phyloP scores from a whole-genome alignment of 2,113 vertebrate species.

The Carollia perspicillata region DNA sequence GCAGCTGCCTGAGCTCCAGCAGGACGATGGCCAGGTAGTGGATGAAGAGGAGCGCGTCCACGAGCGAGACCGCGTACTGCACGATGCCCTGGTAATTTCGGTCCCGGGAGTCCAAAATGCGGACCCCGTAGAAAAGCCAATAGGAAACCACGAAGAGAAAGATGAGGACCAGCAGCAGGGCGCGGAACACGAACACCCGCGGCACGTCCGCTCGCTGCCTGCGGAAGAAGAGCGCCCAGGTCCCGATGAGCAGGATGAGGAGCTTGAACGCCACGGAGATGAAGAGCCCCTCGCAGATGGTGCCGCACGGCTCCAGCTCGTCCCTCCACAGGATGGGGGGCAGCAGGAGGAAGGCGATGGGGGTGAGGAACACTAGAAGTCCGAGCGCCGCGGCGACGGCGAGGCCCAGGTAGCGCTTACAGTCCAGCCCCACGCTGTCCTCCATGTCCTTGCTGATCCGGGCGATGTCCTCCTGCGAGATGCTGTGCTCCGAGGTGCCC shows the following conservation, averaged over 20 bases:
- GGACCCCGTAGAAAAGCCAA: conserved; percentile 97
- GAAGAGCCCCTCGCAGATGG: conserved; percentile 95
- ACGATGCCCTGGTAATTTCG: conserved; percentile 95
- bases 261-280: conserved; percentile 97
- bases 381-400: conserved; percentile 86
- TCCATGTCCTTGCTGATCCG: conserved; percentile 93
- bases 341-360: conserved; percentile 92
- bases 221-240: conserved; percentile 95
- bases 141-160: conserved; percentile 95
- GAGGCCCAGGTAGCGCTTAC: conserved; percentile 89
- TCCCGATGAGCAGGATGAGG: conserved; percentile 92
- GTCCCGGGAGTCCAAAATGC: conserved; percentile 93
- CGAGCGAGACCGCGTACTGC: conserved; percentile 94
- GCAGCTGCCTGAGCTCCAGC: conserved; percentile 93
- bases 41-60: conserved; percentile 95
- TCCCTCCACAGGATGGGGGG: conserved; percentile 92
- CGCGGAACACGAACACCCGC: conserved; percentile 91
- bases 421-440: conserved; percentile 88
- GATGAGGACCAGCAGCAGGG: conserved; percentile 90
- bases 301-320: conserved; percentile 90
- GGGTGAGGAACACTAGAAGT: conserved; percentile 91
- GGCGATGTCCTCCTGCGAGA: conserved; percentile 97
- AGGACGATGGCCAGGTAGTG: conserved; percentile 96
- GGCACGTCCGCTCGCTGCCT: conserved; percentile 88
- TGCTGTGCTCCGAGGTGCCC: conserved; percentile 96